Base-by-base conservation (phyloP, 1,140 invertebrate genomes). In the Archivesica marissinica region DNA sequence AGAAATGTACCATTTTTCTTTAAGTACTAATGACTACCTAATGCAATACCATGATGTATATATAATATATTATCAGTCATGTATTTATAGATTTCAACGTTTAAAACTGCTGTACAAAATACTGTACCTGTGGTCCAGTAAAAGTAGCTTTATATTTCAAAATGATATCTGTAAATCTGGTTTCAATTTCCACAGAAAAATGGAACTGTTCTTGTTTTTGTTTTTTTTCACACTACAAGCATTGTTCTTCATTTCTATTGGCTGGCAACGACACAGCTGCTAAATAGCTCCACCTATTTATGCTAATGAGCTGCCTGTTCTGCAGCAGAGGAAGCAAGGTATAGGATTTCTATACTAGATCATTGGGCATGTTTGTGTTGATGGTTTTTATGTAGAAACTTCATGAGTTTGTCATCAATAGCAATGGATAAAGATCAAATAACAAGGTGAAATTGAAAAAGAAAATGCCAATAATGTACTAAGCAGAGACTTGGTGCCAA, bases 361-460 rank as follows among this genome's bases (percentile, higher is more conserved):
- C 28, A 66, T 66, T 13, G n/a, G 25, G 20, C 15, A 75, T 74
- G 68, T n/a, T 28, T 61, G 11, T 61, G 52, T 50, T 83, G 80
- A 83, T 75, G 38, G 80, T 47, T 83, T 74, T 75, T 74, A 83
- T 83, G 80, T 83, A 41, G 35, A 38, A 38, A 17, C 23, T 56
- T 64, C 68, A 83, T n/a, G 50, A 50, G 41, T 52, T 64, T 83
- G 80, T 83, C 80, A 83, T 74, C 80, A 75, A 74, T 74, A 25
- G 70, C 4, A 25, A 38, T 28, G 44, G 56, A 83, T 83, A 83
- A 83, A 83, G 68, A 83, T 83, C 80, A 83, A 59, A 83, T 83
- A 83, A 83, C 80, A 75, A 75, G 80, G 72, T 74, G 68, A 75
- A 83, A 83, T 74, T 83, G 64, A 75, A 83, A 83, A 74, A 75